Evolutionary conservation across 2,888 invertebrate genomes (phyloP), one percentile per base, ranked within the genome.

Genomic region (Teleiodes luculella): DNA sequence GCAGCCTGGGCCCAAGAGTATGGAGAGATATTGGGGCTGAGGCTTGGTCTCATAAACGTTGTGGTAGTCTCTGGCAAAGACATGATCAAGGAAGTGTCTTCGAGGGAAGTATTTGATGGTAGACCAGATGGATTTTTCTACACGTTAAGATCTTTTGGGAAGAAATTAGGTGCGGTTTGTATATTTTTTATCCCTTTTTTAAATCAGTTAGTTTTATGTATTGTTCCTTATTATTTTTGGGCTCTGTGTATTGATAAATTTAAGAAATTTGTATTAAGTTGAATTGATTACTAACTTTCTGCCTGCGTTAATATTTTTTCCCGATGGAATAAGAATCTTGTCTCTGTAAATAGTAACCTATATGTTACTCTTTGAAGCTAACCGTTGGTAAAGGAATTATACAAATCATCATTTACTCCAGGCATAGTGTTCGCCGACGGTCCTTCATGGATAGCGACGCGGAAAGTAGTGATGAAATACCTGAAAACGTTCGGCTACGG

Each of bases 71-170:
- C 92, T 2, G 92, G 93, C 0, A 86, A 90, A 51, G 90, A 93
- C 28, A 83, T 92, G 8, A 91, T 94, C 11, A 92, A 90, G 61
- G 92, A 94, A 66, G 92, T 93, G 4, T 86, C 92, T 1, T 80
- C 87, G 0, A 86, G 90, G 43, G 93, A 93, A 30, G 93, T 93
- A 33, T 94, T 95, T 60, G 92, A 93, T 61, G 94, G 94, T 0
- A 88, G 95, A 58, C 95, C 95, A 0, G 91, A 93, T 69, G 94
- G 94, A 8, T 94, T 93, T 67, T 92, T 94, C 72, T 95, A 93
- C 65, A 85, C 91, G 45, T 80, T 94, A 64, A 87, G 95, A 55
- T 91, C 94, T 0, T 93, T 93, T 63, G 94, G 94, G 3, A 91
- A 93, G 74, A 90, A 93, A 72, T 80, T 92, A 54, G 95, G 95